Base-by-base conservation (phyloP, 2,113 vertebrate genomes). In the Trichechus manatus region DNA sequence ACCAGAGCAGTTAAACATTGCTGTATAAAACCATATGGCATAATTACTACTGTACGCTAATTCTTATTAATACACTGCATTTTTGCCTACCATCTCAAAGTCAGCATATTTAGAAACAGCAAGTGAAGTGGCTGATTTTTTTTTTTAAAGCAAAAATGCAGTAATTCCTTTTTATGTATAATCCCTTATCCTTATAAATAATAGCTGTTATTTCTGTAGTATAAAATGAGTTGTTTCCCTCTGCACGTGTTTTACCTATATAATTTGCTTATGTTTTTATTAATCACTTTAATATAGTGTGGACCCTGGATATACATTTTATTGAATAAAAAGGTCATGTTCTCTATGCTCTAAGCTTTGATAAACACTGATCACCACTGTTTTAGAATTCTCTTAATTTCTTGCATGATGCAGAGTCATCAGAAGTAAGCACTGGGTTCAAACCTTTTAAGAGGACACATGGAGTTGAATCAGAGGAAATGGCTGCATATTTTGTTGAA, bases 141-240 rank as follows among this genome's bases (percentile, higher is more conserved):
- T 93, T 83, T 80, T 59, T 91, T 29, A 33, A 72, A 78, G 77
- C n/a, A 97, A 61, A 84, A 66, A 80, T 96, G 56, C 20, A 92
- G 5, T 17, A 72, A 53, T 80, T 95, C 44, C 23, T 72, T 89
- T 53, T 81, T 72, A 75, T 87, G 19, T 68, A 11, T 87, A 84
- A 80, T 42, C 15, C 15, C 33, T 74, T 83, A 63, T 47, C 33
- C 56, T 47, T 74, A 74, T 89, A 86, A 92, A 89, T 22, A 86
- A 47, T 5, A 83, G 56, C 56, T 84, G 0, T 66, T 74, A 23
- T 75, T 87, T 95, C 36, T 86, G 31, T 64, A 80, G 19, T 77
- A 39, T 88, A 81, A 80, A 85, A 47, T 82, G 53, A 80, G n/a
- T 95, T 95, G 8, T 63, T 75, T 86, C 61, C 63, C 14, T 86